Evolutionary conservation across 2,888 invertebrate genomes (phyloP).

Genomic region (Troilus luridus): DNA sequence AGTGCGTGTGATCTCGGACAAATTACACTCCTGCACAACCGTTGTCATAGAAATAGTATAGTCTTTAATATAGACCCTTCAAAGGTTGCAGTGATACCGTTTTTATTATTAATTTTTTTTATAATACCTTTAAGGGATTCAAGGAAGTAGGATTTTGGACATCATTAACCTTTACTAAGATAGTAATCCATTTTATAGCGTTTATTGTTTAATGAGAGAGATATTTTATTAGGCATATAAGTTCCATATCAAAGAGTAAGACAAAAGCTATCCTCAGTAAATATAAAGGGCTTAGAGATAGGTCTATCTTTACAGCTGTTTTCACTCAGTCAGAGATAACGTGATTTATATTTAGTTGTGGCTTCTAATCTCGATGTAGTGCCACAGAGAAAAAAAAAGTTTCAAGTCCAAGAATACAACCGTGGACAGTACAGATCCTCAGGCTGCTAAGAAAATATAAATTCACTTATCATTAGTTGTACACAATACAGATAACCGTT

Average conservation of each 20-base stretch:
- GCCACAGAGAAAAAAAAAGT: slow-evolving; percentile 1
- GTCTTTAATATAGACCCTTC: no score
- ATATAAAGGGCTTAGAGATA: neutral
- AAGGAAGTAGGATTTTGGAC: no score
- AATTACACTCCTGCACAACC: no score
- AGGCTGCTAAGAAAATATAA: neutral
- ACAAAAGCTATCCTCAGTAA: neutral
- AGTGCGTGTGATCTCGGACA: no score
- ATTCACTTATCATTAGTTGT: neutral
- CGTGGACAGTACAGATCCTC: neutral
- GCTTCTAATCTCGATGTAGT: neutral
- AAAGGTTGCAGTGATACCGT: no score
- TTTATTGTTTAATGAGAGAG: neutral
- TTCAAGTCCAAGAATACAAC: neutral
- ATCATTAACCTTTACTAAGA: no score
- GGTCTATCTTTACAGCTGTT: neutral
- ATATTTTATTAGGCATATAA: neutral
- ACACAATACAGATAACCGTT: no score
- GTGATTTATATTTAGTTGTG: slow-evolving; percentile 23
- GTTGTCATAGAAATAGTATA: no score
- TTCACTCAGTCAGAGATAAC: neutral
- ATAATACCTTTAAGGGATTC: no score
- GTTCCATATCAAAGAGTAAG: neutral
- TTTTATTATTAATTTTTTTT: no score
- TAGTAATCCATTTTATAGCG: no score